Evolutionary conservation across 2,113 vertebrate species (phyloP), one percentile per base, ranked within the genome.

Genomic region (Phasianus colchicus): DNA sequence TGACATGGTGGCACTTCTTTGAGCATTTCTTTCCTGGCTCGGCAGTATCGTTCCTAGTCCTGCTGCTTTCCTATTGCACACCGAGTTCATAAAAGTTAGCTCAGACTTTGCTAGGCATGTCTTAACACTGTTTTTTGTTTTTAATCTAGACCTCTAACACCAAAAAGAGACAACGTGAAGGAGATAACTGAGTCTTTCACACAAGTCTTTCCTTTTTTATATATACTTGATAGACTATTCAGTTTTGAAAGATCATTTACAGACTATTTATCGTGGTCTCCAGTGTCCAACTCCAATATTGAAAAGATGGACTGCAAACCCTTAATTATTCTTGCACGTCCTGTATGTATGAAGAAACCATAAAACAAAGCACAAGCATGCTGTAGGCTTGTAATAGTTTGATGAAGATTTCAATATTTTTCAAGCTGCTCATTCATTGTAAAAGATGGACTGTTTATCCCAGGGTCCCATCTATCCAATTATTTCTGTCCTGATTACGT

Each of bases 391-490:
- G 93, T 96, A 97, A 97, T 90, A 92, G 90, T 97, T 95, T 98
- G 96, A 98, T 97, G 96, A 97, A 97, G 96, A 97, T 97, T 97
- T 97, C 95, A 83, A 96, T 97, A 97, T 98, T 97, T 98, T 97
- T 98, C 97, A 98, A 97, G 96, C 91, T 97, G 95, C 87, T 95
- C 96, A 83, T 95, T 97, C 93, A 82, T 96, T 97, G 91, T 90
- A 93, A 96, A 97, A 96, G 97, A 98, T 48, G 19, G 83, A 98
- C 97, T 96, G 89, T 93, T 97, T 96, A 93, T 97, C 92, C 94
- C 93, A 90, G 94, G 83, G 85, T 96, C 98, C 97, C 83, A 96
- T 97, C 96, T 96, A 90, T 95, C 96, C 97, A 97, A 98, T 98
- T 97, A 97, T 97, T 97, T 97, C 97, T 97, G 71, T 93, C 90